A percentile compares a stretch with the other conserved stretches of the same genome.
These are phyloP conservation scores for Corythornis leucogaster DNA, from an alignment of 2,797 vertebrate genomes.

Conservation along the genomic window DNA sequence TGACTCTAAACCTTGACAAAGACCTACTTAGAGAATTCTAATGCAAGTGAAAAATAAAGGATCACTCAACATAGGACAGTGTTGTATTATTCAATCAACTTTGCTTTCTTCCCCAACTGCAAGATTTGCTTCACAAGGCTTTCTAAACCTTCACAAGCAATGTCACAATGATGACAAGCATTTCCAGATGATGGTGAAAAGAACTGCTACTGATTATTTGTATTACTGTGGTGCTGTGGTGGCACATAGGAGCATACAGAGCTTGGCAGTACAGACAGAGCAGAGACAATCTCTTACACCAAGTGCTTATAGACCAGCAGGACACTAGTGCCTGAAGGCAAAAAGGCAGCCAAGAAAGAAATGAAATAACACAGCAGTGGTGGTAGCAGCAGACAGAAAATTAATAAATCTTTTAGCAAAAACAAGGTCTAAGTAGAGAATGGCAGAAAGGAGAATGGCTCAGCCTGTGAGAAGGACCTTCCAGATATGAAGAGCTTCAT, in stretches of 20 bases:
- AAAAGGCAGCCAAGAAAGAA: background rate
- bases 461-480: background rate
- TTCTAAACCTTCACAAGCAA: background rate
- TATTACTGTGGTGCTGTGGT: background rate
- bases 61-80: background rate
- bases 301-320: fast-evolving
- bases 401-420: background rate
- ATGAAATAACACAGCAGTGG: background rate
- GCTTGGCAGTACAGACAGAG: fast-evolving
- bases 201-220: background rate
- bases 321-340: background rate
- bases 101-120: fast-evolving
- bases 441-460: background rate
- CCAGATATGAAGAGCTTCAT: background rate
- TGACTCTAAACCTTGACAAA: background rate
- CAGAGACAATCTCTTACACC: background rate
- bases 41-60: background rate
- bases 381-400: background rate
- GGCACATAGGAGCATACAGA: background rate
- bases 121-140: background rate
- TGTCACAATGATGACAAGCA: background rate
- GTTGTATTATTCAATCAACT: background rate
- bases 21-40: background rate
- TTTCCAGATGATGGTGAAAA: background rate
- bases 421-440: background rate